Evolutionary conservation across 2,797 vertebrate genomes (phyloP).

Genomic region (Acanthiza pusilla): DNA sequence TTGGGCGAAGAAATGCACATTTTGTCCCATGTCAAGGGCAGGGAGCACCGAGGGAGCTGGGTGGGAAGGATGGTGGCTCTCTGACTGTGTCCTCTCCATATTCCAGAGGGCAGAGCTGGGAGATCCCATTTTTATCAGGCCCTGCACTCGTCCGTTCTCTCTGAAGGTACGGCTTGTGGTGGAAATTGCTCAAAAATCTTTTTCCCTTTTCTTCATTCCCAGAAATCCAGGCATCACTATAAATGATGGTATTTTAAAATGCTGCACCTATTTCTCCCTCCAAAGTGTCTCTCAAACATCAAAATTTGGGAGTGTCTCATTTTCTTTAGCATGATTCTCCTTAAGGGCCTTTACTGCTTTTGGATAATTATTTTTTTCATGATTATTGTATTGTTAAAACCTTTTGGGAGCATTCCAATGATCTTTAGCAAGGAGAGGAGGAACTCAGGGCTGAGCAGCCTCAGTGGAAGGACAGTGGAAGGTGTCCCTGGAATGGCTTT

Average conservation of each 20-base stretch:
- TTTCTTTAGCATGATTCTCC: neutral
- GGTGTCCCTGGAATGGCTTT: neutral
- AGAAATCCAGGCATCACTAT: neutral
- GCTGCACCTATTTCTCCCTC: neutral
- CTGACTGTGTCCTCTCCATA: fast-evolving
- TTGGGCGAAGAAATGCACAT: fast-evolving
- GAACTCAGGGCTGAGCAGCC: neutral
- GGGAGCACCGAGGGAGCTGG: neutral
- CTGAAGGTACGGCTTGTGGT: fast-evolving
- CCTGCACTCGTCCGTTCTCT: neutral
- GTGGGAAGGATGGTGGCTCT: fast-evolving
- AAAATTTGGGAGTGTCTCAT: neutral
- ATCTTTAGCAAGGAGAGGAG: neutral
- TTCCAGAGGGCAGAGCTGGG: neutral
- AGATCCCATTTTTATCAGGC: fast-evolving
- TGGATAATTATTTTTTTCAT: no score
- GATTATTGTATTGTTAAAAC: neutral
- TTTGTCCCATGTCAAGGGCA: fast-evolving
- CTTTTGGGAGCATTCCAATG: fast-evolving
- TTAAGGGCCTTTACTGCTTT: neutral
- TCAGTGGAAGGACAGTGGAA: neutral
- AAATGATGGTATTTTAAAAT: neutral
- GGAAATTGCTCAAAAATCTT: neutral
- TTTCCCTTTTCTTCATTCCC: neutral
- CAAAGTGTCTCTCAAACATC: neutral